Evolutionary conservation across 2,888 invertebrate genomes (phyloP).

Genomic region (Boloria selene): DNA sequence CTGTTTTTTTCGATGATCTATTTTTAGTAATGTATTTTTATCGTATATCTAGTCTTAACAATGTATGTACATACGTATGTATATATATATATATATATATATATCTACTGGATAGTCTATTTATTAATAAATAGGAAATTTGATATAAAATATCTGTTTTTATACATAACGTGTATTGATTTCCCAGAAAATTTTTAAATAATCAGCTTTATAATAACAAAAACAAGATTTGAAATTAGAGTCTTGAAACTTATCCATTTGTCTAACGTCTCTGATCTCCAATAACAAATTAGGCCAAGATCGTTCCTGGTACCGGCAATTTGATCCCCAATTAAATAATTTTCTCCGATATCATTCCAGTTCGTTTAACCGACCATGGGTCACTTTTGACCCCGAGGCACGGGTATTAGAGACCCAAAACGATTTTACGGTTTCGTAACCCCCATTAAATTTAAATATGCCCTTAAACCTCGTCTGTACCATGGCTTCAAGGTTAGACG

Average conservation of each 20-base stretch:
- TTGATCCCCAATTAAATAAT: conserved; percentile 79
- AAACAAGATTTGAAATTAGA: no score
- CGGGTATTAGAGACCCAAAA: conserved; percentile 70
- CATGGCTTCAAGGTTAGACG: conserved; percentile 21
- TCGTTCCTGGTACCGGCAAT: conserved; percentile 67
- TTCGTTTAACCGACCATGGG: conserved; percentile 61
- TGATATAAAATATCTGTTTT: no score
- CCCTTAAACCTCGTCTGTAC: conserved; percentile 65
- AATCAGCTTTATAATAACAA: no score
- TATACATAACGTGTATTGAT: no score
- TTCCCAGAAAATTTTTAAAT: no score
- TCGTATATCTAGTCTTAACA: neutral
- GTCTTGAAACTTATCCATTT: no score
- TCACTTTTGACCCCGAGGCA: conserved; percentile 73
- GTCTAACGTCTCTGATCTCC: neutral
- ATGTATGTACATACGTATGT: neutral
- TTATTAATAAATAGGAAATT: no score
- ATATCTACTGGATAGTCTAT: no score
- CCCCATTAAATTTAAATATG: conserved; percentile 79
- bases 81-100: no score
- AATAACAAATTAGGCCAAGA: conserved; percentile 51
- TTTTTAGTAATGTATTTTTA: neutral
- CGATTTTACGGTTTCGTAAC: conserved; percentile 65
- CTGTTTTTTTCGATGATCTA: conserved; percentile 14
- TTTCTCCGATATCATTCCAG: conserved; percentile 78